A percentile compares a stretch with the other conserved stretches of the same genome.
Evolutionary conservation across 2,797 vertebrate species (phyloP).

Genomic region (Falco rusticolus): DNA sequence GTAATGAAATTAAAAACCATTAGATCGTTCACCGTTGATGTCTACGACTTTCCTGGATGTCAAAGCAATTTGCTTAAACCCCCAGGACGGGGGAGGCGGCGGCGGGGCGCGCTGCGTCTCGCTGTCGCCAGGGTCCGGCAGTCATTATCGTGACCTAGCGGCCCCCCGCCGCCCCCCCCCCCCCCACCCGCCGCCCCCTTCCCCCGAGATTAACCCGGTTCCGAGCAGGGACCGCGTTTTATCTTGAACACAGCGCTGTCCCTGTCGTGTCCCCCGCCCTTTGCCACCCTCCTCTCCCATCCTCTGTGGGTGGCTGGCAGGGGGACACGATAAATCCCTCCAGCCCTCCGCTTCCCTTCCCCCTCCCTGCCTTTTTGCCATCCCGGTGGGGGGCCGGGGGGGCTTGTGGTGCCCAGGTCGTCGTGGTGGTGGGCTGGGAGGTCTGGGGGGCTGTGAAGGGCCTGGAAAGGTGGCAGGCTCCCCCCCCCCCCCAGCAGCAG

Average conservation of each 20-base stretch:
- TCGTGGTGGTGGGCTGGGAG: background rate
- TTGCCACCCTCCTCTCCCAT: background rate
- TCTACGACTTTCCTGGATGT: slow-evolving; percentile 78
- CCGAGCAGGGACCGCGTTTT: background rate
- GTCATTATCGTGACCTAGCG: slow-evolving; percentile 39
- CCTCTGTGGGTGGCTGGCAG: background rate
- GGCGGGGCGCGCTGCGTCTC: slow-evolving; percentile 78
- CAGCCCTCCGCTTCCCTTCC: too few relatives aligned
- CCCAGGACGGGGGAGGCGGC: slow-evolving; percentile 75
- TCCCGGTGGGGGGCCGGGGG: too few relatives aligned
- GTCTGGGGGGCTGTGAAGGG: background rate
- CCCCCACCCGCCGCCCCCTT: background rate
- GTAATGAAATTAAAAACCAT: slow-evolving; percentile 84
- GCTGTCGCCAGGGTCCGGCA: slow-evolving; percentile 79
- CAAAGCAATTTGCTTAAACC: slow-evolving; percentile 87
- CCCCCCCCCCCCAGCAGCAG: too few relatives aligned
- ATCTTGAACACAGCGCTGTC: background rate
- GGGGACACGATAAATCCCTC: background rate
- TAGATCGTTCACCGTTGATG: slow-evolving; percentile 80
- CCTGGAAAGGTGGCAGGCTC: background rate
- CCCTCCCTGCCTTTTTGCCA: too few relatives aligned
- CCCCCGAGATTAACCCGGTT: slow-evolving; percentile 35
- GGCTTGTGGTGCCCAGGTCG: fast-evolving
- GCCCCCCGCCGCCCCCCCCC: background rate
- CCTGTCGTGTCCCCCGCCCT: background rate